These are phyloP conservation scores for Hirtodrosophila cameraria DNA, from an alignment of 2,888 invertebrate genomes.

Conservation along the genomic window DNA sequence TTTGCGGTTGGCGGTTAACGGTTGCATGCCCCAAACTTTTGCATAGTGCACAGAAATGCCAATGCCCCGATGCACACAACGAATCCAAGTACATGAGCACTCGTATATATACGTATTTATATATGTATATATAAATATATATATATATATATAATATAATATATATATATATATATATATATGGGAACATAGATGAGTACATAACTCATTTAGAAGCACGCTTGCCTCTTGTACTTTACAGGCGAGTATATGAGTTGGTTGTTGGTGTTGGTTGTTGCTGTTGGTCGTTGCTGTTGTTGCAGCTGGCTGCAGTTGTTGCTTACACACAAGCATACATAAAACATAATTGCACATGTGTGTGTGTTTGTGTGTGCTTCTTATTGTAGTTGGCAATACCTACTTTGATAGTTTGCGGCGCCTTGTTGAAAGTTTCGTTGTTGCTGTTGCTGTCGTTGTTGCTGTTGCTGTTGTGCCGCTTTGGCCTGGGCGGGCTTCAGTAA, in stretches of 20 bases:
- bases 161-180: neutral
- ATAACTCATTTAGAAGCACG: constrained; percentile 58
- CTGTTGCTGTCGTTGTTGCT: constrained; percentile 30
- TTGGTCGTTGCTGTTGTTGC: constrained; percentile 13
- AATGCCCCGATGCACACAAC: constrained; percentile 56
- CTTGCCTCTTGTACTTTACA: constrained; percentile 33
- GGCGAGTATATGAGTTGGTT: constrained; percentile 17
- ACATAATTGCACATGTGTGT: neutral
- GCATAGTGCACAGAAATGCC: constrained; percentile 45
- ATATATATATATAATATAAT: neutral
- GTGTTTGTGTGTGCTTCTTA: neutral
- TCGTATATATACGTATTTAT: neutral
- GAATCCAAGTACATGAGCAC: neutral
- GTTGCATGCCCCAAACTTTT: constrained; percentile 51
- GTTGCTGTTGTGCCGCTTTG: constrained; percentile 7
- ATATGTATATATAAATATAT: neutral
- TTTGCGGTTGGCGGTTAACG: constrained; percentile 43
- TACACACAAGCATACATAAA: constrained; percentile 18
- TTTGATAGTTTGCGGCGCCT: constrained; percentile 64
- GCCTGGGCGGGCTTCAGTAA: constrained; percentile 8
- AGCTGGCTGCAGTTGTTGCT: constrained; percentile 22
- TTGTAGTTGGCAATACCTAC: constrained; percentile 48
- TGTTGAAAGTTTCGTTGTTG: constrained; percentile 62
- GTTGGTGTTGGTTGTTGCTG: constrained; percentile 15
- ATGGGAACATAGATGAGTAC: constrained; percentile 26